phyloP scores from a whole-genome alignment of 2,888 invertebrate species.

The Drosophila nr. perissopoda region DNA sequence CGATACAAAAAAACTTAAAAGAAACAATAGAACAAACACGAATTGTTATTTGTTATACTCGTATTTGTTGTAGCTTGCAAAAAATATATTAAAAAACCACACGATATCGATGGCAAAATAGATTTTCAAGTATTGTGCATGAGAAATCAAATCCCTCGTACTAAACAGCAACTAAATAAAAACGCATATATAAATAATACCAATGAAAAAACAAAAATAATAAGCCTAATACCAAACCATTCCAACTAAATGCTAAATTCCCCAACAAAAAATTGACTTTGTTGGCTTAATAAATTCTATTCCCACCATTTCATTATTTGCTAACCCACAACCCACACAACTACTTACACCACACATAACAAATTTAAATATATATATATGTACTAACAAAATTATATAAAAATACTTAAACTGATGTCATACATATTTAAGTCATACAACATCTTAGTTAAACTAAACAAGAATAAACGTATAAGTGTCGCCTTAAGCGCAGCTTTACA shows the following conservation, averaged over 20 bases:
- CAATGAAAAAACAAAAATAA: slow-evolving; percentile 51
- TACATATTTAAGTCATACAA: slow-evolving; percentile 38
- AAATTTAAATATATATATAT: slow-evolving; percentile 29
- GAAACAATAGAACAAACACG: slow-evolving; percentile 26
- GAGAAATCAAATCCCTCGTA: slow-evolving; percentile 85
- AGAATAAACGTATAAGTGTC: slow-evolving; percentile 7
- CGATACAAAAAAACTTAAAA: slow-evolving; percentile 17
- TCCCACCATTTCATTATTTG: slow-evolving; percentile 41
- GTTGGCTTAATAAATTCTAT: slow-evolving; percentile 32
- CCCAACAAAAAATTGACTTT: slow-evolving; percentile 34
- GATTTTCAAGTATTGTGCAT: slow-evolving; percentile 84
- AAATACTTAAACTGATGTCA: slow-evolving; percentile 27
- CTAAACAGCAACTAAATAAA: slow-evolving; percentile 74
- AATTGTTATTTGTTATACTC: slow-evolving; percentile 53
- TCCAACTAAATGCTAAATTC: slow-evolving; percentile 20
- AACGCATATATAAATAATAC: slow-evolving; percentile 64
- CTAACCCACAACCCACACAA: slow-evolving; percentile 42
- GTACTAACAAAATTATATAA: slow-evolving; percentile 32
- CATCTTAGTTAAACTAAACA: slow-evolving; percentile 42
- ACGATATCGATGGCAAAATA: slow-evolving; percentile 70
- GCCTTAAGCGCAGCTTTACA: background rate
- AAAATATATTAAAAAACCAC: slow-evolving; percentile 40
- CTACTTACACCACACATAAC: slow-evolving; percentile 25
- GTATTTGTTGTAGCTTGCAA: slow-evolving; percentile 53
- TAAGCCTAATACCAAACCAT: slow-evolving; percentile 31